Evolutionary conservation across 2,888 invertebrate species (phyloP), one percentile per base, ranked within the genome.

Genomic region (Piscicola geometra): DNA sequence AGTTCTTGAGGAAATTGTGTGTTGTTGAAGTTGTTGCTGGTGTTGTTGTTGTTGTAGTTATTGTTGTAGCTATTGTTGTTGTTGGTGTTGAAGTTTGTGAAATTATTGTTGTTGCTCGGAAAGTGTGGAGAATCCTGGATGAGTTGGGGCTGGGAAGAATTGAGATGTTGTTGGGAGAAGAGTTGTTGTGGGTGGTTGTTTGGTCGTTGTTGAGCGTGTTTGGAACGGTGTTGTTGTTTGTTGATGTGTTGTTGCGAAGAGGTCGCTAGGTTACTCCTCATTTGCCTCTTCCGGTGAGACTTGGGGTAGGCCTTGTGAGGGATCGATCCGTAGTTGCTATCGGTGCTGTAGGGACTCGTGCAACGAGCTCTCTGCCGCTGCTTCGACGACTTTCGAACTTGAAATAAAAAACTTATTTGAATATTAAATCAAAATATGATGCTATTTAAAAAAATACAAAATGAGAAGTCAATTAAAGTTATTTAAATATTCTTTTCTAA

Each of bases 261-360:
- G 5, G 35, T 64, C 33, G 25, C 41, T 66, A 32, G 28, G 18
- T 77, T 70, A 56, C 83, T 83, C 50, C 81, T 77, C 30, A 84
- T 79, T 79, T 84, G 84, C 74, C 82, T 81, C 78, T 84, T 84
- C 75, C 85, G 81, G 78, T 84, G 81, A 35, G 84, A 84, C 80
- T 84, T 84, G 5, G 85, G 85, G 78, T 84, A 84, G 64, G 84
- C 84, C 78, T 82, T 82, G 71, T 82, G 83, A 5, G 77, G 79
- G 21, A 84, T 82, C 35, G 83, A 82, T 77, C 85, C 85, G 79
- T 84, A 84, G 81, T 85, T 86, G 78, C 85, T 85, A 81, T 86
- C 85, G 0, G 85, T 85, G 77, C 84, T 85, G 80, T 85, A 86
- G 15, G 86, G 86, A 79, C 85, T 85, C 33, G 83, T 80, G n/a